Base-by-base conservation (phyloP, 2,797 vertebrate genomes). In the Acanthiza pusilla region DNA sequence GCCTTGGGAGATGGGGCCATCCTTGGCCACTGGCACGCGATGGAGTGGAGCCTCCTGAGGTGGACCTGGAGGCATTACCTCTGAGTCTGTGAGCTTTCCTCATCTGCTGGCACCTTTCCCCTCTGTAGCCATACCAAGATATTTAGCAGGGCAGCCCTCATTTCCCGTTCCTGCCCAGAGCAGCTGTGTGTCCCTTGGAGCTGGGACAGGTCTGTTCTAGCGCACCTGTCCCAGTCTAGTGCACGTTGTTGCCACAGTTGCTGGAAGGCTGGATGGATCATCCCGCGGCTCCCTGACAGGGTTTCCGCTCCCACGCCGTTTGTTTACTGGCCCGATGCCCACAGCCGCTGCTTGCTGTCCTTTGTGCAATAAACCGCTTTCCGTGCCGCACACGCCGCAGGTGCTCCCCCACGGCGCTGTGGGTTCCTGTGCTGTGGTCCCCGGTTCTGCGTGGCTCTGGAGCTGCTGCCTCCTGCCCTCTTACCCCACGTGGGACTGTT, bases 11-110 rank as follows among this genome's bases (percentile, higher is more conserved):
- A 8, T 8, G 27, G 22, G 16, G 13, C 27, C 42, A 8, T 42
- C 34, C 30, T 61, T 17, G 15, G 29, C 34, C 4, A 2, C 23
- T 40, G 40, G 29, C 16, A 2, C 43, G 32, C 0, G 0, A 9
- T 3, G 3, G 16, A 45, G 57, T 40, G 47, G 3, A 23, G 23
- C 17, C 3, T 77, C 13, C 16, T 4, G 10, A 27, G 29, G 18
- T 0, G 0, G 27, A 23, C 7, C 29, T 18, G 32, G 61, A 57
- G 47, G 11, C 11, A 17, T 68, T 51, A 17, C 29, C 12, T 51
- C 42, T 7, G 17, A 29, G 32, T 14, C 17, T 26, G 7, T 51
- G 14, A 50, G 43, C 25, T 34, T 67, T 77, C 45, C 84, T 42
- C 25, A 30, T 16, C 38, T 0, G 0, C 34, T 26, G 85, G 43